Evolutionary conservation across 2,797 vertebrate species (phyloP).

Genomic region (Fratercula arctica): DNA sequence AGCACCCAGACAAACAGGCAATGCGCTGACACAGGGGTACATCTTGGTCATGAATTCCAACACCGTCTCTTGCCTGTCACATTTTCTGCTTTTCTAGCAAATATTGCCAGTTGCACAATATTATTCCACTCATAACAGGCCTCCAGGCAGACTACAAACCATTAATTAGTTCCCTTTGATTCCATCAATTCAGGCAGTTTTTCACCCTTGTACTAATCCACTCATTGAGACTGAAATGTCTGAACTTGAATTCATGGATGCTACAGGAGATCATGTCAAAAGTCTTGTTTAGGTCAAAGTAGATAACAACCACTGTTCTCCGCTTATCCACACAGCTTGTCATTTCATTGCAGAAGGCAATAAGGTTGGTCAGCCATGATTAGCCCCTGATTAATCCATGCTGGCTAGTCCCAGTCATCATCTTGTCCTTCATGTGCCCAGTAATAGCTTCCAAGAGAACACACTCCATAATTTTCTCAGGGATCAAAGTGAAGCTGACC

Average conservation of each 20-base stretch:
- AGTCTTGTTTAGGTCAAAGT: neutral
- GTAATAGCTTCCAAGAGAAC: constrained; percentile 16
- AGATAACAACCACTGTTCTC: neutral
- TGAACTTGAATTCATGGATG: neutral
- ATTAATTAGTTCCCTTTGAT: constrained; percentile 29
- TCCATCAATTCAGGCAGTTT: neutral
- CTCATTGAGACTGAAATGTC: neutral
- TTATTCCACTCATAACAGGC: neutral
- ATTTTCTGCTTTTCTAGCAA: constrained; percentile 23
- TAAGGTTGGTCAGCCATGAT: constrained; percentile 4
- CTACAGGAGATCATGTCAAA: neutral
- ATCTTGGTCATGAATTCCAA: neutral
- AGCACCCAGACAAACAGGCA: neutral
- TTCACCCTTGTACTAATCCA: neutral
- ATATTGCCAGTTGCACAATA: neutral
- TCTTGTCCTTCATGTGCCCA: constrained; percentile 7
- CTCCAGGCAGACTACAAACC: constrained; percentile 1
- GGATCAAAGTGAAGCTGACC: neutral
- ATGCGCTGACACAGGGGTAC: neutral
- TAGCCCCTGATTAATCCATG: constrained; percentile 25
- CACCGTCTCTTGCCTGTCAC: neutral
- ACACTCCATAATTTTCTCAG: constrained; percentile 5
- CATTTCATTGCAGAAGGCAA: constrained; percentile 7
- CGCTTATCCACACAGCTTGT: neutral
- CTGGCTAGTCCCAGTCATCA: constrained; percentile 4